phyloP scores from a whole-genome alignment of 2,113 vertebrate species.

The Dinomys branickii region DNA sequence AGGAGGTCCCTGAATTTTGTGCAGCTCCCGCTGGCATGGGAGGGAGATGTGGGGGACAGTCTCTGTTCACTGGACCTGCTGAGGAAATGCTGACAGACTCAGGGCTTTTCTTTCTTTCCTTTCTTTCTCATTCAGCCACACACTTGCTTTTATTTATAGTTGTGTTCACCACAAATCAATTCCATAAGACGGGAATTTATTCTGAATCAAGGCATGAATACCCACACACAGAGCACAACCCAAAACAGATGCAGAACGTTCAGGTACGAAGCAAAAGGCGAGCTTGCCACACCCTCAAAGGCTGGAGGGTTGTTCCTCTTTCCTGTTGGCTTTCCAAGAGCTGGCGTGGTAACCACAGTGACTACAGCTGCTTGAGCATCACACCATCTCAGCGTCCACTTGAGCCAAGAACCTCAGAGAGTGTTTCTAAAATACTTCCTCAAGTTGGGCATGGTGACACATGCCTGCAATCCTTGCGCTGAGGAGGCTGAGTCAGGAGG shows the following conservation, averaged over 20 bases:
- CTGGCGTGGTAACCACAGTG: not conserved
- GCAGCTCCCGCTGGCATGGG: not conserved
- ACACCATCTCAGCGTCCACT: not conserved
- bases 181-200: slow-evolving; percentile 37
- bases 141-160: slow-evolving; percentile 46
- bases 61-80: not conserved
- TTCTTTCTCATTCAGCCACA: not conserved
- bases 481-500: not conserved
- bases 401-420: not conserved
- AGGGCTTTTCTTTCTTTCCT: not conserved
- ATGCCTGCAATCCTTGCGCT: not conserved
- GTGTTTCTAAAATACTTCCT: not conserved
- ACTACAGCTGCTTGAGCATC: not conserved
- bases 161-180: slow-evolving; percentile 42
- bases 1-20: not conserved
- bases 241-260: not conserved
- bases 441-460: not conserved
- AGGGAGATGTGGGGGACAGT: not conserved
- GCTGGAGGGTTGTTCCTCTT: not conserved
- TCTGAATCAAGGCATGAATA: not conserved
- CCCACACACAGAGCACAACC: not conserved
- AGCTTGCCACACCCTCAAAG: too few species aligned
- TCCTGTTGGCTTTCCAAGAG: not conserved
- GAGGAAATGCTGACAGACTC: not conserved
- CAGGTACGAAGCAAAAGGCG: not conserved